Percentiles rank a stretch among this genome's conserved stretches.
These are phyloP conservation scores for Cosmia pyralina DNA, from an alignment of 2,888 invertebrate species.

Conservation along the genomic window DNA sequence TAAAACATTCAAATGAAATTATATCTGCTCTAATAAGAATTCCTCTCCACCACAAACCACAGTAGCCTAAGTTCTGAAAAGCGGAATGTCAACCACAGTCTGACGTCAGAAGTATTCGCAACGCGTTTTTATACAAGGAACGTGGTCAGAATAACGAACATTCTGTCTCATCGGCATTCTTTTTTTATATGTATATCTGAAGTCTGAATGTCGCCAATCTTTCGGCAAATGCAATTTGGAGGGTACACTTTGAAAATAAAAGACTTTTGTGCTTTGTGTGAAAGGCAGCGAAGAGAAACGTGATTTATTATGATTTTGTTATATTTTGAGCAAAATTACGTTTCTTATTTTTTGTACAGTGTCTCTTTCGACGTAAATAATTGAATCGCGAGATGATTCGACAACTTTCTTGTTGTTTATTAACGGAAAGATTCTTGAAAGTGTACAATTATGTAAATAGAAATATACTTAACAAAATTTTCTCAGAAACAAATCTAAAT, in stretches of 20 bases:
- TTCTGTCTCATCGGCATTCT: constrained; percentile 44
- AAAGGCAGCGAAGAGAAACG: constrained; percentile 25
- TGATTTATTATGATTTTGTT: constrained; percentile 55
- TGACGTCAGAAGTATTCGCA: constrained; percentile 41
- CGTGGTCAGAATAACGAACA: constrained; percentile 52
- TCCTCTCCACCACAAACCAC: constrained; percentile 15
- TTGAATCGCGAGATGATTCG: constrained; percentile 40
- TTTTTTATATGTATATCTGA: constrained; percentile 56
- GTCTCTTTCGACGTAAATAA: constrained; percentile 30
- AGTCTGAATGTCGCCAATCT: constrained; percentile 59
- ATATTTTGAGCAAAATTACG: constrained; percentile 24
- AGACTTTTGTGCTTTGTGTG: constrained; percentile 44
- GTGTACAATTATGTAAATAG: constrained; percentile 30
- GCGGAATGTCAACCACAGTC: constrained; percentile 47
- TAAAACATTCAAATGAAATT: constrained; percentile 24
- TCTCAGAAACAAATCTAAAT: background rate
- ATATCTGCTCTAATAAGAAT: constrained; percentile 35
- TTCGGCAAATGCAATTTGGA: constrained; percentile 57
- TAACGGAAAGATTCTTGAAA: constrained; percentile 6
- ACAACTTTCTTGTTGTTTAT: constrained; percentile 29
- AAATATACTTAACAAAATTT: constrained; percentile 4
- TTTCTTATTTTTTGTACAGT: constrained; percentile 32
- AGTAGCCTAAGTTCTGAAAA: constrained; percentile 33
- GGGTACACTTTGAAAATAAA: constrained; percentile 55
- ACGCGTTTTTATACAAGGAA: constrained; percentile 56